Evolutionary conservation across 2,797 vertebrate species (phyloP), one percentile per base, ranked within the genome.

Genomic region (Schizothorax lantsangensis): DNA sequence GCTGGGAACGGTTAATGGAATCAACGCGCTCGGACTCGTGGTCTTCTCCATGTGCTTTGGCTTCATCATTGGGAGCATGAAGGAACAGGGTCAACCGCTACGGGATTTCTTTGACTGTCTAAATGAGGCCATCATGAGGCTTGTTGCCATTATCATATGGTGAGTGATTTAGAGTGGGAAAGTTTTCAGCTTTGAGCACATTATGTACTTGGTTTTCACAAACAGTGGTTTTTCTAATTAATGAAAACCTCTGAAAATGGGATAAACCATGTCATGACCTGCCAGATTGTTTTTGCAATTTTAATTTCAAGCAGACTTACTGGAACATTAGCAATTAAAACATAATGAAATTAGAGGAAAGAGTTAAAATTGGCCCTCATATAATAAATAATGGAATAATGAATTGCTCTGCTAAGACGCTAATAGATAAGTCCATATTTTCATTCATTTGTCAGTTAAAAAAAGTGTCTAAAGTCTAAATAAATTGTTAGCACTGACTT

Each of bases 1-100:
- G 12, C 95, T 97, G 0, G 97, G 97, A 5, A 84, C 96, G 1
- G 97, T 98, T 40, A 97, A 98, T 15, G 97, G 97, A n/a, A 92
- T 99, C 90, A 99, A 99, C 45, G 98, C 98, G 12, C 93, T 95
- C 4, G 96, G 96, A 54, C 91, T 97, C 79, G 96, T 97, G 83
- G 95, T 96, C 15, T 97, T 97, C 92, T 96, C 96, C 90, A 94
- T 97, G 59, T 93, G 93, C 88, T 97, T 97, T 12, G 96, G 96
- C 21, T 94, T 97, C 73, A 96, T 95, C 89, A 96, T 97, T 21
- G 95, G 95, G 9, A 94, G 85, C 91, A 96, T 97, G 96, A 94
- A 91, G 87, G 96, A 97, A 26, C 91, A 95, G 86, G 96, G 96
- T 0, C 92, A 93, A 84, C 93, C 96, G 0, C 94, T 97, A 43